Base-by-base conservation (phyloP, 1,140 invertebrate genomes). In the Orchesella cincta region DNA sequence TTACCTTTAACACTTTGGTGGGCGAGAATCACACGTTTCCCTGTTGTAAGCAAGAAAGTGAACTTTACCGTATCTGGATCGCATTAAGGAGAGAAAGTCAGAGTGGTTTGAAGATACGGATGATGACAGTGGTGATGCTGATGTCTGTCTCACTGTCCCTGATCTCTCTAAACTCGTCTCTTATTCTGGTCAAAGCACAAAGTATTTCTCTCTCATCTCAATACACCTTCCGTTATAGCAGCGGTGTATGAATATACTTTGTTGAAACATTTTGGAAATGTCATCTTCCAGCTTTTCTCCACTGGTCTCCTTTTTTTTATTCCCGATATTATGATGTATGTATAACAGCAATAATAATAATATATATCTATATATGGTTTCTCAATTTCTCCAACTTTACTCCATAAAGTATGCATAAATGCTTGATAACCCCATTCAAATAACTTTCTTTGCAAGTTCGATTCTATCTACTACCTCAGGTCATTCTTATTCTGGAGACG, bases 371-470 rank as follows among this genome's bases (percentile, higher is more conserved):
- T 57, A 57, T n/a, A 67, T 1, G 29, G 62, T 33, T 67, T n/a
- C n/a, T n/a, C n/a, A n/a, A n/a, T n/a, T n/a, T n/a, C n/a, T n/a
- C n/a, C 62, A 67, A 67, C 62, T 67, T 67, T 67, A 67, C 26
- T 67, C 62, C 62, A 67, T 67, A 67, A 67, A 67, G 28, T 67
- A 67, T 67, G 62, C 62, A 67, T 67, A 67, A 67, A 67, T 67
- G 31, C 28, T 31, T 67, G 2, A 26, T 29, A 3, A 5, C 31
- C 2, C 26, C 2, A 67, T 12, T 67, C 28, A 67, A 67, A 67
- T 29, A 67, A 67, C 28, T 67, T 67, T 31, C n/a, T 67, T 33
- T 29, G 1, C 12, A 23, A 14, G 54, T 57, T 67, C 62, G 62
- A 67, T 67, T 67, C 23, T 67, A 67, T 67, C 62, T 31, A 14